Base-by-base conservation (phyloP, 2,888 invertebrate genomes). In the Thelaira solivaga region DNA sequence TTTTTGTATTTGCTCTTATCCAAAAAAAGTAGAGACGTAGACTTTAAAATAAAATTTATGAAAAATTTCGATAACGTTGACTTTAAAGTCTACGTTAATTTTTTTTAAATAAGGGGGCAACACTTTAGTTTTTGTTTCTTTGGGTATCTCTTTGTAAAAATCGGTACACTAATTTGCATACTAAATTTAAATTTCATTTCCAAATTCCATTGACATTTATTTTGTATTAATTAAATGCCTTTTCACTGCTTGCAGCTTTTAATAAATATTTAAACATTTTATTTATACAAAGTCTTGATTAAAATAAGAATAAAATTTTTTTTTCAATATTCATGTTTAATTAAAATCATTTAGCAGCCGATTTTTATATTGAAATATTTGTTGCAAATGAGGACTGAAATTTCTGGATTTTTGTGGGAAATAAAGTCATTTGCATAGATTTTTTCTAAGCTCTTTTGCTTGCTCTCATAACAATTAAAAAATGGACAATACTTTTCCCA, bases 281-380 rank as follows among this genome's bases (percentile, higher is more conserved):
- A n/a, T n/a, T n/a, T n/a, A n/a, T n/a, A n/a, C n/a, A n/a, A n/a
- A 24, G 16, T 45, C 4, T 20, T 43, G 41, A 64, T 64, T 41
- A 13, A 51, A 26, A 26, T 7, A 4, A 26, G 8, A 51, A 53
- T 31, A 41, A 8, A 64, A 36, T 18, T 1, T 43, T 22, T 13
- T 22, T n/a, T 16, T 20, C 18, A 7, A 10, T 22, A 55, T 34
- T 13, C 11, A 41, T n/a, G n/a, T 36, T 24, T 22, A 62, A 62
- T 47, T 62, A 47, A 45, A 24, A 39, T 24, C 16, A 16, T 49
- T 29, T 29, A 49, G n/a, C n/a, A n/a, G 26, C 6, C 26, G 16
- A 39, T 13, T 41, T 26, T 49, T 26, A 3, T 2, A 29, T 29
- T 7, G 1, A 36, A 36, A n/a, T n/a, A n/a, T n/a, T n/a, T n/a